These are phyloP conservation scores for Anolis carolinensis DNA, from an alignment of 2,113 vertebrate genomes.

Conservation along the genomic window DNA sequence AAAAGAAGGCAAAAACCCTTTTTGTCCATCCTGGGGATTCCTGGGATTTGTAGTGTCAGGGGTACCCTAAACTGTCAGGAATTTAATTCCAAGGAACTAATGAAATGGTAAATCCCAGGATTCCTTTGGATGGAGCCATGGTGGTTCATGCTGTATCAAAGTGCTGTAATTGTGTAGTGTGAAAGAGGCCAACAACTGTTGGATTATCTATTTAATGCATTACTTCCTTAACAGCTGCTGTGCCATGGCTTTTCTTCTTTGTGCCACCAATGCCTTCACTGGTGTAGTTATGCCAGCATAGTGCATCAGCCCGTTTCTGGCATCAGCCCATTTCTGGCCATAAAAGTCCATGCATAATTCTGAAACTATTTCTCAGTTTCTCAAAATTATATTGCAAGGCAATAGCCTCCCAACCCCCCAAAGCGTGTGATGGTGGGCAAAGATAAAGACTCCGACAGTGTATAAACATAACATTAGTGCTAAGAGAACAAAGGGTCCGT, in stretches of 20 bases:
- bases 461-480: slow-evolving; percentile 50
- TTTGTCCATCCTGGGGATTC: too few species aligned
- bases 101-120: neutral
- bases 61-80: neutral
- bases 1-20: too few species aligned
- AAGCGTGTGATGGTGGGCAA: slow-evolving; percentile 41
- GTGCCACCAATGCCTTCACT: too few species aligned
- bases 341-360: neutral
- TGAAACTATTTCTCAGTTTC: neutral
- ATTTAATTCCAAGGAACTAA: too few species aligned
- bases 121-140: neutral
- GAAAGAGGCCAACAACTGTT: neutral
- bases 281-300: neutral
- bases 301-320: too few species aligned
- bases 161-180: too few species aligned
- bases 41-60: neutral
- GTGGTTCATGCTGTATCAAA: too few species aligned
- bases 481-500: slow-evolving; percentile 33
- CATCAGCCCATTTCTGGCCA: too few species aligned
- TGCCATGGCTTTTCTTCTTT: too few species aligned
- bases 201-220: neutral
- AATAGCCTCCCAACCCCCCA: slow-evolving; percentile 43
- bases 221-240: too few species aligned
- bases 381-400: slow-evolving; percentile 27
- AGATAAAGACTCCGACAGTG: slow-evolving; percentile 19